Conservation (phyloP, 1,140 invertebrate genomes). For the Drosophila ambigua region DNA sequence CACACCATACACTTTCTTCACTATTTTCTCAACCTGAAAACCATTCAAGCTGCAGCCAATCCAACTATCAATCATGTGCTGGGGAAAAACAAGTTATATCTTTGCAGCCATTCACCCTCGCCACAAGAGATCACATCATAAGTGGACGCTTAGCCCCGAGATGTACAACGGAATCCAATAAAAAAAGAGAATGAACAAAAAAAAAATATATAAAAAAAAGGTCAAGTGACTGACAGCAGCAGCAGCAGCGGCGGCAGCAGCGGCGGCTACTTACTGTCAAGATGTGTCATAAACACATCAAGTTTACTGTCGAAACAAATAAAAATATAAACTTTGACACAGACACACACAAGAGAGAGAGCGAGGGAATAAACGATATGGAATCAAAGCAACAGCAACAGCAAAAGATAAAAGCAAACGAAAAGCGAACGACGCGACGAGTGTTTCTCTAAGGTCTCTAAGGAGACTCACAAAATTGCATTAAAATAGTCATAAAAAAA, state of each 20-base stretch:
- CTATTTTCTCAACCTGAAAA: slow-evolving; percentile 9
- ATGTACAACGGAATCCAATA: slow-evolving; percentile 49
- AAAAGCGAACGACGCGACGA: slow-evolving; percentile 33
- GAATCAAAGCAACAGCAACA: slow-evolving; percentile 49
- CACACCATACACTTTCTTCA: not conserved
- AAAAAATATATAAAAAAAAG: slow-evolving; percentile 53
- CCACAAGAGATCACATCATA: slow-evolving; percentile 33
- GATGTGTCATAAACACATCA: slow-evolving; percentile 81
- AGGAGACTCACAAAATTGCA: slow-evolving; percentile 78
- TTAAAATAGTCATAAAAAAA: slow-evolving; percentile 78
- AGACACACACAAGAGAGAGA: slow-evolving; percentile 28
- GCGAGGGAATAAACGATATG: slow-evolving; percentile 46
- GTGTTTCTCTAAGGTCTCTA: slow-evolving; percentile 33
- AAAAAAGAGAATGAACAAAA: slow-evolving; percentile 30
- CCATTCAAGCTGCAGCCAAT: slow-evolving; percentile 23
- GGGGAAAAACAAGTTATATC: slow-evolving; percentile 46
- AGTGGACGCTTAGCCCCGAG: slow-evolving; percentile 60
- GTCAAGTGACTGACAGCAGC: slow-evolving; percentile 64
- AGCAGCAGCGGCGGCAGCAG: slow-evolving; percentile 8
- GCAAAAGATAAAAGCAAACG: slow-evolving; percentile 50
- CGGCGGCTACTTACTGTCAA: slow-evolving; percentile 78
- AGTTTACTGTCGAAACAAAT: slow-evolving; percentile 81
- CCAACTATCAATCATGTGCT: slow-evolving; percentile 48
- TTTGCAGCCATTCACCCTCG: slow-evolving; percentile 34
- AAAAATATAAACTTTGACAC: slow-evolving; percentile 82